These are phyloP conservation scores for Menidia beryllina DNA, from an alignment of 2,113 vertebrate species.

Conservation along the genomic window DNA sequence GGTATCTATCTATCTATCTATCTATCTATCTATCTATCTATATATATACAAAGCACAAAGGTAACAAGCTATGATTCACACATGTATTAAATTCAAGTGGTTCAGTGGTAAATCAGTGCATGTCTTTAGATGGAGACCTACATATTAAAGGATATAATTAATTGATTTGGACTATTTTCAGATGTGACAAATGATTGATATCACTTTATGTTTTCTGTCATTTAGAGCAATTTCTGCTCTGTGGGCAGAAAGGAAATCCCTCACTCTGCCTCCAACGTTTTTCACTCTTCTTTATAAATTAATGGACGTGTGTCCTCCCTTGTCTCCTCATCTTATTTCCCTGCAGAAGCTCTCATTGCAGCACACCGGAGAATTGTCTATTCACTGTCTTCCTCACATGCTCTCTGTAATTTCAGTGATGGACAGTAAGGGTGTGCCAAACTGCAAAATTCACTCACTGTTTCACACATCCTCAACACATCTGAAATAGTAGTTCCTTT, in stretches of 20 bases:
- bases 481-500: background rate
- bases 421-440: conserved; percentile 22
- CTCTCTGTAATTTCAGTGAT: conserved; percentile 47
- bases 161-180: conserved; percentile 10
- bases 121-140: background rate
- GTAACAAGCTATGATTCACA: background rate
- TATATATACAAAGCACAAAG: too few relatives aligned
- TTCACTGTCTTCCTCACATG: conserved; percentile 36
- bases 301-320: conserved; percentile 58
- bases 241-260: conserved; percentile 61
- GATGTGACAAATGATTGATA: conserved; percentile 55
- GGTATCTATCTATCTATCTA: too few relatives aligned
- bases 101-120: background rate
- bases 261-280: conserved; percentile 10
- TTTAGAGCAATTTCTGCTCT: conserved; percentile 25
- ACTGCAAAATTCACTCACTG: conserved; percentile 11
- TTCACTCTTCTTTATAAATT: conserved; percentile 45
- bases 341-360: conserved; percentile 34
- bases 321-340: conserved; percentile 72
- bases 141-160: conserved; percentile 6
- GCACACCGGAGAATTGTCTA: conserved; percentile 68
- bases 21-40: too few relatives aligned
- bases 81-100: too few relatives aligned
- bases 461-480: background rate
- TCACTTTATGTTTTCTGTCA: conserved; percentile 49